phyloP scores from a whole-genome alignment of 2,113 vertebrate species.

The Paralichthys olivaceus region DNA sequence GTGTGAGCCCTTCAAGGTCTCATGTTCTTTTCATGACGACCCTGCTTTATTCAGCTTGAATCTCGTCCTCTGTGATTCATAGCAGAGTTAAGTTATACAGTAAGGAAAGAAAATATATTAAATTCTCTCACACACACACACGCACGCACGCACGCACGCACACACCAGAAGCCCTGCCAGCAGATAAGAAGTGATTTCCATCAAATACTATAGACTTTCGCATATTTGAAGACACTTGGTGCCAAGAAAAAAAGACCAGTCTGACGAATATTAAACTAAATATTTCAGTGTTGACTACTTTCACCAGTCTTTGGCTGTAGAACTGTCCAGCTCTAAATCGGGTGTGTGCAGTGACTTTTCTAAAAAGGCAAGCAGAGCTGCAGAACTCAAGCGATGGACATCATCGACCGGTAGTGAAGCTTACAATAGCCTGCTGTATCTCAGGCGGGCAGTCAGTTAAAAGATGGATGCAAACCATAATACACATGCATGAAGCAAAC shows the following conservation, averaged over 20 bases:
- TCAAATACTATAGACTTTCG: conserved; percentile 26
- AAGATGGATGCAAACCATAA: too few relatives aligned
- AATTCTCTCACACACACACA: background rate
- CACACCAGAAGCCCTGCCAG: background rate
- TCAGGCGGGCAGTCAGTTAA: background rate
- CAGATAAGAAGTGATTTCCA: conserved; percentile 39
- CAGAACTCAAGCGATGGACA: background rate
- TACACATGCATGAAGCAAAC: too few relatives aligned
- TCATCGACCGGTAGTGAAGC: background rate
- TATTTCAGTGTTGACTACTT: conserved; percentile 1
- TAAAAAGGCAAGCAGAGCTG: background rate
- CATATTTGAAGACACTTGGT: conserved; percentile 34
- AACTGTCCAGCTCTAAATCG: background rate
- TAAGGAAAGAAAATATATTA: conserved; percentile 20
- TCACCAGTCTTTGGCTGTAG: background rate
- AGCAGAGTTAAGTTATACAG: conserved; percentile 54
- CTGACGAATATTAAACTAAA: background rate
- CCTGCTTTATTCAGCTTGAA: conserved; percentile 42
- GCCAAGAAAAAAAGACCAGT: background rate
- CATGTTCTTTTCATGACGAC: conserved; percentile 55
- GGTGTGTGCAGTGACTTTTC: background rate
- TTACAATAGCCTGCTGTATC: background rate
- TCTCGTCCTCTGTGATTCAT: conserved; percentile 47
- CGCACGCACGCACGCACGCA: background rate
- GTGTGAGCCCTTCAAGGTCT: conserved; percentile 35